A percentile compares a stretch with the other conserved stretches of the same genome.
Evolutionary conservation across 2,888 invertebrate species (phyloP).

Genomic region (Sussaba pulchella): DNA sequence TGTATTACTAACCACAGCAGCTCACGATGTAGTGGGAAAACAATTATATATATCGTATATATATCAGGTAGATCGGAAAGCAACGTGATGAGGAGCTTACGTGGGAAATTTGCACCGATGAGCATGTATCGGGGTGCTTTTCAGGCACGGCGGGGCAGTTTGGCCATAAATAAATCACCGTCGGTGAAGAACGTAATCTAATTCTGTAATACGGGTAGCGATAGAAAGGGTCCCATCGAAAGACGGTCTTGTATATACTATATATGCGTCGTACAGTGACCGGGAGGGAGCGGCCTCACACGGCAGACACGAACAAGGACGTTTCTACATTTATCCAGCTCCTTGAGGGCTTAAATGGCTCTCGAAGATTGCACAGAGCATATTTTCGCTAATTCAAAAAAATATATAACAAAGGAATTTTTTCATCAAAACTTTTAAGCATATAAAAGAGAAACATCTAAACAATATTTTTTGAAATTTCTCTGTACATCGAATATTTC

Average conservation of each 20-base stretch:
- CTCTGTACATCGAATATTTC: no score
- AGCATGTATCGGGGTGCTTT: no score
- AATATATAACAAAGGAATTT: no score
- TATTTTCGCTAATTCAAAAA: no score
- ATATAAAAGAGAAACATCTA: no score
- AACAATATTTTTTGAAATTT: no score
- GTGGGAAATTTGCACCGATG: no score
- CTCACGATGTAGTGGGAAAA: not conserved
- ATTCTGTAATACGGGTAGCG: slow-evolving; percentile 76
- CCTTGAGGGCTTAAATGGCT: no score
- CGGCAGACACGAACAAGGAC: slow-evolving; percentile 49
- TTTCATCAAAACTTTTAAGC: no score
- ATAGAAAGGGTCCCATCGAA: slow-evolving; percentile 48
- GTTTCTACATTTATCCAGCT: slow-evolving; percentile 38
- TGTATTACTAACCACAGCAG: slow-evolving; percentile 31
- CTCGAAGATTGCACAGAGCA: no score
- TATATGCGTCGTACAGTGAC: slow-evolving; percentile 11
- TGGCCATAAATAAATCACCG: slow-evolving; percentile 80
- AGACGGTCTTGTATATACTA: slow-evolving; percentile 36
- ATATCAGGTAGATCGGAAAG: slow-evolving; percentile 13
- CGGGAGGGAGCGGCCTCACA: slow-evolving; percentile 23
- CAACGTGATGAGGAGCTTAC: slow-evolving; percentile 37
- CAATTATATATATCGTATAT: no score
- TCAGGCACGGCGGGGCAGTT: no score
- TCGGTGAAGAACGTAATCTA: slow-evolving; percentile 78